Conservation (phyloP, 1,140 invertebrate genomes). For the Nylanderia fulva region DNA sequence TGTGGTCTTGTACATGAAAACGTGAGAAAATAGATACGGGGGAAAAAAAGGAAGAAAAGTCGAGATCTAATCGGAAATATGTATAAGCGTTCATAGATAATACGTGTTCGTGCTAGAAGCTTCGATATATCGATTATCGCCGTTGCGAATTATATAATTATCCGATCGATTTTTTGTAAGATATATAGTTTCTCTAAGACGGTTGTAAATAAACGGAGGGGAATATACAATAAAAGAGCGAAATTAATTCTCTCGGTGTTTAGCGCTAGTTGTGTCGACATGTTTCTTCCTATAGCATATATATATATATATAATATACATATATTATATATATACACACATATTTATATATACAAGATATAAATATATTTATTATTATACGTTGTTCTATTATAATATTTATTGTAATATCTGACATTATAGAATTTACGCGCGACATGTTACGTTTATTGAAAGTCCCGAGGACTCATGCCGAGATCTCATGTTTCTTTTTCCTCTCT, state of each 20-base stretch:
- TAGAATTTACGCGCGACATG: slow-evolving; percentile 73
- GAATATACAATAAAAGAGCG: slow-evolving; percentile 50
- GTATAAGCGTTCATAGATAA: slow-evolving; percentile 54
- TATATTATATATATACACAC: slow-evolving; percentile 75
- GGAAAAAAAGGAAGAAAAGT: slow-evolving; percentile 40
- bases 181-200: slow-evolving; percentile 75
- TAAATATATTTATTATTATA: slow-evolving; percentile 85
- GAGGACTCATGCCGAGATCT: slow-evolving; percentile 67
- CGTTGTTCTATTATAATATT: slow-evolving; percentile 86
- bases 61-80: slow-evolving; percentile 28
- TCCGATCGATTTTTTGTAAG: slow-evolving; percentile 71
- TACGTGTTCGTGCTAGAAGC: slow-evolving; percentile 67
- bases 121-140: slow-evolving; percentile 62
- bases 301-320: slow-evolving; percentile 76
- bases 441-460: slow-evolving; percentile 72
- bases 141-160: slow-evolving; percentile 58
- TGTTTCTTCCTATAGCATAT: slow-evolving; percentile 84
- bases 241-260: slow-evolving; percentile 82
- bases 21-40: slow-evolving; percentile 11
- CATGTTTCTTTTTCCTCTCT: neutral
- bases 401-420: slow-evolving; percentile 80
- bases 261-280: slow-evolving; percentile 83
- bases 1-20: slow-evolving; percentile 6
- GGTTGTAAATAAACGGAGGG: slow-evolving; percentile 76
- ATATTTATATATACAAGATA: slow-evolving; percentile 80